These are phyloP conservation scores for Smithornis capensis DNA, from an alignment of 2,113 vertebrate genomes.

Conservation along the genomic window DNA sequence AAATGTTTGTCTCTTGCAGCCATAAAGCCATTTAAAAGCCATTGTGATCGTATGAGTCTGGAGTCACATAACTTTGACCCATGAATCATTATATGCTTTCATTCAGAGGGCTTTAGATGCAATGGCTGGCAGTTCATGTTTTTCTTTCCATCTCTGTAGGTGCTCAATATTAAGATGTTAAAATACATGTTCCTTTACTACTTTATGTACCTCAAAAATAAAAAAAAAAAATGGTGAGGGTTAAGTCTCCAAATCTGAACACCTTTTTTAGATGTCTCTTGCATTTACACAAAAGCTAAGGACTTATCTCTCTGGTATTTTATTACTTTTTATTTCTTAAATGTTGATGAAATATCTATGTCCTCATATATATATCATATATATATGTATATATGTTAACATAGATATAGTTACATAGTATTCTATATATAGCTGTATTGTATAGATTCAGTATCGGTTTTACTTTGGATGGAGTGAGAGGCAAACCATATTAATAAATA, in stretches of 20 bases:
- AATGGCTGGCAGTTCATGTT: slow-evolving; percentile 7
- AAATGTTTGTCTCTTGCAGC: neutral
- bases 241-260: neutral
- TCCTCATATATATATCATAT: too few relatives aligned
- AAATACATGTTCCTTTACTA: slow-evolving; percentile 27
- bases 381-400: too few relatives aligned
- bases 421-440: too few relatives aligned
- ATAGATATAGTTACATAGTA: too few relatives aligned
- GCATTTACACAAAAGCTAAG: neutral
- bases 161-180: neutral
- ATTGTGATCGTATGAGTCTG: neutral
- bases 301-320: neutral
- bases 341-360: neutral
- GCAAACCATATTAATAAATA: neutral
- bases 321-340: neutral
- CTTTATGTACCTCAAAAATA: neutral
- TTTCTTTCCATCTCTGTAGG: neutral
- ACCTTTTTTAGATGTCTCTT: neutral
- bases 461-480: neutral
- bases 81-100: slow-evolving; percentile 29
- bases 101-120: neutral
- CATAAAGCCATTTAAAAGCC: neutral
- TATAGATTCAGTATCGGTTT: neutral
- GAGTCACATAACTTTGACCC: neutral
- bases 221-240: neutral